A percentile compares a stretch with the other conserved stretches of the same genome.
phyloP scores from a whole-genome alignment of 2,113 vertebrate species.

The Tenrec ecaudatus region DNA sequence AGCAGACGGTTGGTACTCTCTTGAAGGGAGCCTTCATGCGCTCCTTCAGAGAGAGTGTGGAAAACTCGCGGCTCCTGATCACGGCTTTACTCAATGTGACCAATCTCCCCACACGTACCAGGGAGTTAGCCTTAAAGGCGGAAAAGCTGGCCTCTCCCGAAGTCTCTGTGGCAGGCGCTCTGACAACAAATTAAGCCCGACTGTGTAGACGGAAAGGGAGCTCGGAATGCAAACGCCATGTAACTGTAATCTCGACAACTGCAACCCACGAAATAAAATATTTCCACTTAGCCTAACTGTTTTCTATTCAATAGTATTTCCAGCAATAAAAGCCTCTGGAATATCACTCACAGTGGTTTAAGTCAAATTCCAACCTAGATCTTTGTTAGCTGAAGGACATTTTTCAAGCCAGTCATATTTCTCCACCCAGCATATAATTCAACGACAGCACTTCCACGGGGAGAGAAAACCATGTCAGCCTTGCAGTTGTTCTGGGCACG shows the following conservation, averaged over 20 bases:
- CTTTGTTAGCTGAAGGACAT: conserved; percentile 76
- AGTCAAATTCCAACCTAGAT: conserved; percentile 80
- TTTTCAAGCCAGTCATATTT: conserved; percentile 76
- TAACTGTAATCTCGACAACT: conserved; percentile 62
- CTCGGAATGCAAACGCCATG: conserved; percentile 67
- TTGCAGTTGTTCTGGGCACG: not conserved
- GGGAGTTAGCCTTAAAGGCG: conserved; percentile 38
- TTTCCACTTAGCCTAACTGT: conserved; percentile 73
- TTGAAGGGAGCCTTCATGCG: conserved; percentile 73
- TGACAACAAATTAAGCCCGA: conserved; percentile 52
- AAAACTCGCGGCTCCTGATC: conserved; percentile 17
- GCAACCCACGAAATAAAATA: conserved; percentile 64
- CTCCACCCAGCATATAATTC: conserved; percentile 60
- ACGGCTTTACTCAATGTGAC: not conserved
- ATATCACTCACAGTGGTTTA: conserved; percentile 74
- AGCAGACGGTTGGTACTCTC: conserved; percentile 72
- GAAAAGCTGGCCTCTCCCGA: not conserved
- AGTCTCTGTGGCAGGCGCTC: conserved; percentile 15
- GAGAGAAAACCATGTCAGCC: conserved; percentile 72
- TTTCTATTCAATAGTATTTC: conserved; percentile 73
- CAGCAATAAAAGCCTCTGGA: conserved; percentile 75
- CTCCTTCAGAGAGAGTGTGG: not conserved
- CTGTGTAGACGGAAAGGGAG: conserved; percentile 58
- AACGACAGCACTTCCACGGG: conserved; percentile 72
- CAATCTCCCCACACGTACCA: conserved; percentile 3